phyloP scores from a whole-genome alignment of 2,797 vertebrate genomes.

The Botia kubotai region DNA sequence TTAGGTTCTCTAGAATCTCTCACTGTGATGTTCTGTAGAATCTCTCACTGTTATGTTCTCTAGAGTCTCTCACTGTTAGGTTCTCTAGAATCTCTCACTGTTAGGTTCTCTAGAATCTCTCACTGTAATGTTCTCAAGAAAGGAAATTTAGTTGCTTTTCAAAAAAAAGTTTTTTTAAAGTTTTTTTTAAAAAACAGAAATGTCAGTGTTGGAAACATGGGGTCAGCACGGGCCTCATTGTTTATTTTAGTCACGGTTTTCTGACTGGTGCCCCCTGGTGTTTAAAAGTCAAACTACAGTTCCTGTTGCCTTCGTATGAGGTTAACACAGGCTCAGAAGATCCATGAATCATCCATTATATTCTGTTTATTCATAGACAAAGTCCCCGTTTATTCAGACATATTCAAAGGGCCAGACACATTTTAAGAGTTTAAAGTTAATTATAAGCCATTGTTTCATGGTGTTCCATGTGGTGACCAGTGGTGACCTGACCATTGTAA shows the following conservation, averaged over 20 bases:
- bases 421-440: neutral
- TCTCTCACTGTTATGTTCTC: neutral
- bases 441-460: neutral
- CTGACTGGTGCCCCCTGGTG: conserved; percentile 46
- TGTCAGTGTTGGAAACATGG: neutral
- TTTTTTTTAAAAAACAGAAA: neutral
- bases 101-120: neutral
- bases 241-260: neutral
- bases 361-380: neutral
- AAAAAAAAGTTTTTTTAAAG: neutral
- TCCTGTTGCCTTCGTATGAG: neutral
- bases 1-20: neutral
- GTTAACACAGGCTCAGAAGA: neutral
- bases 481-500: no score
- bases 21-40: no score
- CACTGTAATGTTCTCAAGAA: no score
- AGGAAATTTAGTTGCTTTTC: no score
- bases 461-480: no score
- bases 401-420: neutral
- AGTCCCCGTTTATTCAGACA: neutral
- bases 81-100: no score
- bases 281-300: conserved; percentile 22
- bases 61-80: neutral
- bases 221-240: conserved; percentile 10
- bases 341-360: neutral